Evolutionary conservation across 2,888 invertebrate species (phyloP), one percentile per base, ranked within the genome.

Genomic region (Acleris sparsana): DNA sequence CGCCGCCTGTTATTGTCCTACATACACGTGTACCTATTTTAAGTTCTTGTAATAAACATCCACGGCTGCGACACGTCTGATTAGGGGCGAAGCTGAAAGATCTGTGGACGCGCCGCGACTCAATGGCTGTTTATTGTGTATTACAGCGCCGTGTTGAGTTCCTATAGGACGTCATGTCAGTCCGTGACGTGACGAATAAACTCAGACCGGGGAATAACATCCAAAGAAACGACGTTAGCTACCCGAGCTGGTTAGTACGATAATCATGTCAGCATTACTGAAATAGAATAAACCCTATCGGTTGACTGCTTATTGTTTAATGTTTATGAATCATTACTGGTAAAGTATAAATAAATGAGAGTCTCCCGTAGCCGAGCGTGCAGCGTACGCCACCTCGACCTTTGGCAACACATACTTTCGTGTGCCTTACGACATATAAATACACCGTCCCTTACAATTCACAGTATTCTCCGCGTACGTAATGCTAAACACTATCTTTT

Each of bases 1-100:
- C 73, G 67, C 67, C 86, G 73, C 74, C 80, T 80, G 83, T 89
- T 86, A 90, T 90, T 88, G 87, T 87, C 85, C 85, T 83, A 90
- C 90, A 89, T 82, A 90, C 90, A 89, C 82, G 85, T 87, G 89
- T 90, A 66, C 66, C 66, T 66, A 89, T 88, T 89, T 90, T 85
- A 80, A 86, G 85, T 88, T 85, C 85, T 84, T 84, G 82, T 82
- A 82, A 87, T 88, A 86, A 86, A 84, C 77, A 86, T 86, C 83
- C 84, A 83, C 81, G 84, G 77, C 79, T 78, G 75, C 78, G 75
- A 72, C 74, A 74, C 73, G 77, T 72, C 84, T 87, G 85, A 87
- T 88, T 86, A 87, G 83, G 78, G 73, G 75, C 71, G 71, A 77
- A 73, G 82, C 77, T 82, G 89, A 89, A 83, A 88, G 88, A 89